A percentile compares a stretch with the other conserved stretches of the same genome.
phyloP scores from a whole-genome alignment of 2,888 invertebrate species.

The Anorthoa munda region DNA sequence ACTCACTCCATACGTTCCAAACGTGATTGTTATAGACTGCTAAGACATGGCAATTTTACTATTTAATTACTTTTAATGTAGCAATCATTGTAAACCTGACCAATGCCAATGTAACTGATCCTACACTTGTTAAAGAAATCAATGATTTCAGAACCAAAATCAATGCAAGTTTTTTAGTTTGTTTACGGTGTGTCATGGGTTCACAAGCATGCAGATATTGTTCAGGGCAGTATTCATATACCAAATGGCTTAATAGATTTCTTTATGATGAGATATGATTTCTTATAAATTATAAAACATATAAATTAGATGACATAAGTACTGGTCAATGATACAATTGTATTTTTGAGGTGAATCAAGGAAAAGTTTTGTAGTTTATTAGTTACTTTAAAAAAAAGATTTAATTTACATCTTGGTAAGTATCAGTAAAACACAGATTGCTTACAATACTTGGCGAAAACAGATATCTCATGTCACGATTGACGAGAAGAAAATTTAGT shows the following conservation, averaged over 20 bases:
- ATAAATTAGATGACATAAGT: conserved; percentile 54
- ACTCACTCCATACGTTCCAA: not conserved
- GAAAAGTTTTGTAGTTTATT: conserved; percentile 21
- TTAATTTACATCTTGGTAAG: conserved; percentile 9
- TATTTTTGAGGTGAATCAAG: conserved; percentile 65
- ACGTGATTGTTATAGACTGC: not conserved
- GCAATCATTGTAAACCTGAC: not conserved
- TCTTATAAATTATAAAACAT: conserved; percentile 66
- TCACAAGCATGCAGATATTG: conserved; percentile 71
- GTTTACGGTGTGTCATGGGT: conserved; percentile 58
- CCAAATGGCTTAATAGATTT: conserved; percentile 86
- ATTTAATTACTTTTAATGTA: conserved; percentile 2
- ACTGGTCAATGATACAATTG: conserved; percentile 59
- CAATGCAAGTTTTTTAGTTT: conserved; percentile 41
- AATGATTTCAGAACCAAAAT: not conserved
- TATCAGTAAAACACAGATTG: conserved; percentile 9
- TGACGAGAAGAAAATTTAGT: conserved; percentile 16
- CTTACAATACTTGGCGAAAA: conserved; percentile 3
- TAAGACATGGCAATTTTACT: not conserved
- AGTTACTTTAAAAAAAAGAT: conserved; percentile 10
- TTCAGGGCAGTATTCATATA: conserved; percentile 88
- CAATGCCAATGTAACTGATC: not conserved
- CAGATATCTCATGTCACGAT: conserved; percentile 3
- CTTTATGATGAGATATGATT: conserved; percentile 75
- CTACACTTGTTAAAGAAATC: not conserved